Evolutionary conservation across 2,113 vertebrate genomes (phyloP).

Genomic region (Isurus oxyrinchus): DNA sequence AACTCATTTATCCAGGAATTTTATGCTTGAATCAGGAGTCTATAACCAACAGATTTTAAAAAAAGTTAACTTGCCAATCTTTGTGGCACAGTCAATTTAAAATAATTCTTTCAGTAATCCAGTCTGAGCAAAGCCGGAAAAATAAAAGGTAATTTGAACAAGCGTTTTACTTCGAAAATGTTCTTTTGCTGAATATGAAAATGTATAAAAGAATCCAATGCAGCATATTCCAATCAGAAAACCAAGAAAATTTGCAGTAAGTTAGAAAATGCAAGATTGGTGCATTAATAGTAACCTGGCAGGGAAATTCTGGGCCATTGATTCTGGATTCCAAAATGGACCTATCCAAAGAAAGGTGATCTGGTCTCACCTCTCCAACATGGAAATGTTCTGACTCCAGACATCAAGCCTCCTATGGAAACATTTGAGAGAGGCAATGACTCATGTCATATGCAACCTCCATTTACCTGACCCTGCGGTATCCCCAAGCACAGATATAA

Average conservation of each 20-base stretch:
- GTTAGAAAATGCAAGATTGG: background rate
- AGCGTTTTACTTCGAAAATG: background rate
- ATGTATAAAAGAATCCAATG: background rate
- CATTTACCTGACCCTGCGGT: background rate
- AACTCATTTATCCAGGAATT: background rate
- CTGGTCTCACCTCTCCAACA: background rate
- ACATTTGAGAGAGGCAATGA: background rate
- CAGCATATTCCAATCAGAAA: background rate
- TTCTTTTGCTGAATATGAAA: constrained; percentile 4
- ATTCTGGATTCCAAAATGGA: background rate
- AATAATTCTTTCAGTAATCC: background rate
- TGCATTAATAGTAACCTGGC: background rate
- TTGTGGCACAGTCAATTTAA: background rate
- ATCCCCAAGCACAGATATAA: background rate
- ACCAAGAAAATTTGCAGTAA: background rate
- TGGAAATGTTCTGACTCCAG: background rate
- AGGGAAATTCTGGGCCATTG: background rate
- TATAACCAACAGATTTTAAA: background rate
- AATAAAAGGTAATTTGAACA: background rate
- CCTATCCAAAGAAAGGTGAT: background rate
- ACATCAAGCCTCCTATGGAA: background rate
- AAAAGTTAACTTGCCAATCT: background rate
- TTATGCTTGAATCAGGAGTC: background rate
- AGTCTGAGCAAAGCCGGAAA: background rate
- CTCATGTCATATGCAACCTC: background rate